These are phyloP conservation scores for Smittia aterrima DNA, from an alignment of 2,888 invertebrate species.

Conservation along the genomic window DNA sequence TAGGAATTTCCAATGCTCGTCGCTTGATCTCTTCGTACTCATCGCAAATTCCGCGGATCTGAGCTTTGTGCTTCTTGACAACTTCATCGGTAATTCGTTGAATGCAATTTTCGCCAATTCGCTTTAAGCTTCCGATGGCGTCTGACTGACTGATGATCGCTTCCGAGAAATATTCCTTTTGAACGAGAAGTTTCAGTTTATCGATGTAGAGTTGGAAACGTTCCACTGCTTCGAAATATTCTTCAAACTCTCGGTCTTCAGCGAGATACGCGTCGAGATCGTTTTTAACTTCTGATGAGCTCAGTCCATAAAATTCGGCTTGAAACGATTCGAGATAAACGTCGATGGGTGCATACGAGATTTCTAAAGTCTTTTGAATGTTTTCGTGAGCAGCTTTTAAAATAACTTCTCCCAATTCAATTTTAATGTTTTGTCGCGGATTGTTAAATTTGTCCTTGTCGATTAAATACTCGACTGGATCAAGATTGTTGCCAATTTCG, in stretches of 20 bases:
- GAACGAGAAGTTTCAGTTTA: conserved; percentile 61
- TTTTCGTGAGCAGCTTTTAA: conserved; percentile 56
- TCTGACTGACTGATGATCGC: conserved; percentile 63
- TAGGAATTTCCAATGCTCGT: conserved; percentile 69
- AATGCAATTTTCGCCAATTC: conserved; percentile 60
- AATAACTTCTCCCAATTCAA: conserved; percentile 61
- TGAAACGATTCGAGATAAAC: conserved; percentile 59
- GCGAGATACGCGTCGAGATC: conserved; percentile 56
- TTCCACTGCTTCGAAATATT: conserved; percentile 61
- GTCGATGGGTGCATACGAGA: conserved; percentile 59
- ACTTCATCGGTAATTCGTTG: conserved; percentile 63
- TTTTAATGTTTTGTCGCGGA: conserved; percentile 55
- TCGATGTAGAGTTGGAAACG: conserved; percentile 62
- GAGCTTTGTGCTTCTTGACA: conserved; percentile 62
- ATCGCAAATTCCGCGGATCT: conserved; percentile 66
- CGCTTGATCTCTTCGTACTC: conserved; percentile 70
- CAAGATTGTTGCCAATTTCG: conserved; percentile 59
- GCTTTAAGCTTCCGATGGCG: conserved; percentile 63
- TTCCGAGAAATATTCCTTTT: conserved; percentile 67
- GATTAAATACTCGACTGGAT: conserved; percentile 57
- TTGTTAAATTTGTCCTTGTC: conserved; percentile 53
- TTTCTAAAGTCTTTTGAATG: conserved; percentile 57
- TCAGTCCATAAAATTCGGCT: conserved; percentile 59
- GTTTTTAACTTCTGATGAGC: conserved; percentile 56
- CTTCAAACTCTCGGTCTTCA: conserved; percentile 59